Conservation (phyloP, 2,888 invertebrate species). For the Unio pictorum region DNA sequence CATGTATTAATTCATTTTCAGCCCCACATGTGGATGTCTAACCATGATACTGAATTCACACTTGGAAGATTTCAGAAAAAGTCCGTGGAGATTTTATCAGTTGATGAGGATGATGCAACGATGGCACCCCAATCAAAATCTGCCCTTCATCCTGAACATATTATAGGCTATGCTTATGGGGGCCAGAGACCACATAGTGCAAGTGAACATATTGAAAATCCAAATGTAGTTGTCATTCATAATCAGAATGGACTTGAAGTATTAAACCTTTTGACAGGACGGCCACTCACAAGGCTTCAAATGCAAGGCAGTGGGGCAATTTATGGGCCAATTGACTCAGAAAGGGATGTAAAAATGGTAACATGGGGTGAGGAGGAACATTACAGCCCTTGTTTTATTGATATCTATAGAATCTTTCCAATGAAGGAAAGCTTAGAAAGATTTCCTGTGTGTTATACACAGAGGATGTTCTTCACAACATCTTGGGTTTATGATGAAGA, state of each 20-base stretch:
- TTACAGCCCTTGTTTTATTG: conserved; percentile 55
- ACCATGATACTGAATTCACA: conserved; percentile 60
- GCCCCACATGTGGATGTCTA: conserved; percentile 63
- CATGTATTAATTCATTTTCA: conserved; percentile 21
- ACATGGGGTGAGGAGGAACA: conserved; percentile 53
- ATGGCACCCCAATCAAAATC: conserved; percentile 13
- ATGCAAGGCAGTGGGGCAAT: conserved; percentile 49
- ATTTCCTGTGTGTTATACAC: conserved; percentile 57
- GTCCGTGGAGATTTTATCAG: conserved; percentile 19
- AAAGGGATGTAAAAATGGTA: conserved; percentile 53
- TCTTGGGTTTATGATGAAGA: conserved; percentile 62
- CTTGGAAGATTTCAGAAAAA: conserved; percentile 56
- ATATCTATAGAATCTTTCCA: conserved; percentile 53
- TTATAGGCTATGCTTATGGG: conserved; percentile 63
- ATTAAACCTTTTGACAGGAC: conserved; percentile 59
- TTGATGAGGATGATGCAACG: conserved; percentile 25
- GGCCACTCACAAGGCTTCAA: conserved; percentile 55
- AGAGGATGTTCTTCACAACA: conserved; percentile 53
- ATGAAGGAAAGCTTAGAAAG: conserved; percentile 58
- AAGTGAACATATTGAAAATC: conserved; percentile 59
- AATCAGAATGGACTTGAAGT: conserved; percentile 63
- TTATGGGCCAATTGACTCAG: conserved; percentile 56
- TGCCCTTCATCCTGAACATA: conserved; percentile 40
- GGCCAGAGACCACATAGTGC: conserved; percentile 62
- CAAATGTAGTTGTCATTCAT: conserved; percentile 61